Evolutionary conservation across 2,797 vertebrate genomes (phyloP).

Genomic region (Merluccius polli): DNA sequence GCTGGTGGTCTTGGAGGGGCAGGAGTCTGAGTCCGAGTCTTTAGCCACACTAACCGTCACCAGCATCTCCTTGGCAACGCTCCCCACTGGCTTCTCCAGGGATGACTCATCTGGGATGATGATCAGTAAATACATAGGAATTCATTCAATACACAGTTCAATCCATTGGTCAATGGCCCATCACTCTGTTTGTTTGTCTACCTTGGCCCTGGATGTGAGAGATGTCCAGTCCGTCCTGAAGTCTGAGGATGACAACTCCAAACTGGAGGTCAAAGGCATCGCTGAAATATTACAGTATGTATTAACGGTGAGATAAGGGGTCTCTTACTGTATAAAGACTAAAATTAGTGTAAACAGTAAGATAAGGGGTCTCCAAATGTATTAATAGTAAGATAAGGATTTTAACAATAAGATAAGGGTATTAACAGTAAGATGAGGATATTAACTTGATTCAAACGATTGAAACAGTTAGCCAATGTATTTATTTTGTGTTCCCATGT

Average conservation of each 20-base stretch:
- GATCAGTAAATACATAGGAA: neutral
- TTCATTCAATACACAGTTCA: neutral
- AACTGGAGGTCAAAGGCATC: conserved; percentile 94
- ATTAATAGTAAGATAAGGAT: too few species aligned
- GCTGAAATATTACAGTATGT: conserved; percentile 58
- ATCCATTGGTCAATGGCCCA: neutral
- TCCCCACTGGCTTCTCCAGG: conserved; percentile 82
- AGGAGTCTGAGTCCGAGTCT: conserved; percentile 80
- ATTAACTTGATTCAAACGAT: too few species aligned
- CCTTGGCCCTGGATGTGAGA: conserved; percentile 93
- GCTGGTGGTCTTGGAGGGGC: conserved; percentile 71
- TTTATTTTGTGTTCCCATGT: neutral
- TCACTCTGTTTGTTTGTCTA: conserved; percentile 32
- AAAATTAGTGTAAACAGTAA: too few species aligned
- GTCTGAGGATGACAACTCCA: conserved; percentile 86
- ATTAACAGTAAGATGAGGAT: too few species aligned
- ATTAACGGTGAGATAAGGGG: neutral
- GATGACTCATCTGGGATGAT: conserved; percentile 80
- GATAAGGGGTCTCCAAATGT: too few species aligned
- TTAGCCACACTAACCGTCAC: conserved; percentile 79
- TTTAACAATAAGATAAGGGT: too few species aligned
- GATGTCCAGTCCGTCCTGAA: conserved; percentile 89
- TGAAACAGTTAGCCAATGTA: too few species aligned
- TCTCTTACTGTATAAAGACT: too few species aligned
- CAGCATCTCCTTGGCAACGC: conserved; percentile 75